Evolutionary conservation across 2,797 vertebrate species (phyloP).

Genomic region (Mormyrus hasselquistii): DNA sequence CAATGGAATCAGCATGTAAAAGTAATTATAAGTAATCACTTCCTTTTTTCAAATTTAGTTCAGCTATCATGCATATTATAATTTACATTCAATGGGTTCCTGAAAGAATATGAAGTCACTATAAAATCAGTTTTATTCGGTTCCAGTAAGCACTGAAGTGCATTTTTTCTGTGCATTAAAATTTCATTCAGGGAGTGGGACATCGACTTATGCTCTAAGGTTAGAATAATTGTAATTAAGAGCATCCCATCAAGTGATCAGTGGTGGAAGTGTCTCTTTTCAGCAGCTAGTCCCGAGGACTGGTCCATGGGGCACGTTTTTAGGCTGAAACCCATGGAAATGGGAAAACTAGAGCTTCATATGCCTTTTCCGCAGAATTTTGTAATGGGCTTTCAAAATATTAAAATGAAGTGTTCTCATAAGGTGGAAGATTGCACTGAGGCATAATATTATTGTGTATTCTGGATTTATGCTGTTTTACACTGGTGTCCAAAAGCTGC

Average conservation of each 20-base stretch:
- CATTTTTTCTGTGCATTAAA: background rate
- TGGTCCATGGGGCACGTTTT: background rate
- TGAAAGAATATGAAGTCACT: background rate
- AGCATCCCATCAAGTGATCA: background rate
- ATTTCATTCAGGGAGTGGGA: background rate
- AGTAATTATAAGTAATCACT: background rate
- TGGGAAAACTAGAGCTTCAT: background rate
- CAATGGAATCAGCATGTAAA: background rate
- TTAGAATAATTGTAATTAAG: background rate
- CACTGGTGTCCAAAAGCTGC: background rate
- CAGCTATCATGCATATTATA: background rate
- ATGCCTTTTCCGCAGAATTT: background rate
- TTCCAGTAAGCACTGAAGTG: background rate
- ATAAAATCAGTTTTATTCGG: background rate
- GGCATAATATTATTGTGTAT: background rate
- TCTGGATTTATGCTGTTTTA: background rate
- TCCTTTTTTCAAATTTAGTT: background rate
- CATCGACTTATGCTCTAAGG: background rate
- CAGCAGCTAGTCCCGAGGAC: background rate
- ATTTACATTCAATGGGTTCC: background rate
- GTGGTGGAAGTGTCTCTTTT: background rate
- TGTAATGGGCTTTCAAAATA: background rate
- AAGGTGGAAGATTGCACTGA: background rate
- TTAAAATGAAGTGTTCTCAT: conserved; percentile 1
- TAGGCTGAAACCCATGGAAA: background rate